These are phyloP conservation scores for Hydrochoerus hydrochaeris DNA, from an alignment of 2,113 vertebrate genomes.

Conservation along the genomic window DNA sequence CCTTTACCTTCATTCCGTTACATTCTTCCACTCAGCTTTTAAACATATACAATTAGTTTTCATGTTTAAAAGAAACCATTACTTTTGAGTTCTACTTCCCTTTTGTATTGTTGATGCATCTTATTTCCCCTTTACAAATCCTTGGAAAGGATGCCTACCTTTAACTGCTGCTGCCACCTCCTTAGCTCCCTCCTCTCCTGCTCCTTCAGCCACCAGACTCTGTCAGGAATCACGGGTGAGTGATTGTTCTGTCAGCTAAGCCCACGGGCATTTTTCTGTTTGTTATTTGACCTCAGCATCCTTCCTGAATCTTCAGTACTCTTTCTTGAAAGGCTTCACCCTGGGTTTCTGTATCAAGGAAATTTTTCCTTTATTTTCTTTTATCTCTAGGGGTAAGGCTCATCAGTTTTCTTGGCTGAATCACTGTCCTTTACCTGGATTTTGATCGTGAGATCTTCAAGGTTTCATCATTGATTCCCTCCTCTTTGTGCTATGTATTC, in stretches of 20 bases:
- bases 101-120: not conserved
- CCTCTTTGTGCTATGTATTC: not conserved
- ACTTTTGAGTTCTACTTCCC: not conserved
- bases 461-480: not conserved
- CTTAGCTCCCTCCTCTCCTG: not conserved
- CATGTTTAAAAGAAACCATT: not conserved
- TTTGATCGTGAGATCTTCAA: slow-evolving; percentile 26
- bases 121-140: not conserved
- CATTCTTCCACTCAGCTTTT: not conserved
- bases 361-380: not conserved
- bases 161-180: too few species aligned
- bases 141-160: not conserved
- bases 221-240: accelerated
- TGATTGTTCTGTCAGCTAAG: not conserved
- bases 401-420: not conserved
- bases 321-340: not conserved
- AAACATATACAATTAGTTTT: not conserved
- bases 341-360: not conserved
- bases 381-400: not conserved
- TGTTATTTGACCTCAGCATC: not conserved
- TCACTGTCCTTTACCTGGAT: not conserved
- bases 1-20: not conserved
- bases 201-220: too few species aligned
- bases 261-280: not conserved
- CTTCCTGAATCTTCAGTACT: not conserved